Percentiles rank a stretch among this genome's conserved stretches.
Conservation (phyloP, 2,797 vertebrate genomes). For the Phoeniculus purpureus region DNA sequence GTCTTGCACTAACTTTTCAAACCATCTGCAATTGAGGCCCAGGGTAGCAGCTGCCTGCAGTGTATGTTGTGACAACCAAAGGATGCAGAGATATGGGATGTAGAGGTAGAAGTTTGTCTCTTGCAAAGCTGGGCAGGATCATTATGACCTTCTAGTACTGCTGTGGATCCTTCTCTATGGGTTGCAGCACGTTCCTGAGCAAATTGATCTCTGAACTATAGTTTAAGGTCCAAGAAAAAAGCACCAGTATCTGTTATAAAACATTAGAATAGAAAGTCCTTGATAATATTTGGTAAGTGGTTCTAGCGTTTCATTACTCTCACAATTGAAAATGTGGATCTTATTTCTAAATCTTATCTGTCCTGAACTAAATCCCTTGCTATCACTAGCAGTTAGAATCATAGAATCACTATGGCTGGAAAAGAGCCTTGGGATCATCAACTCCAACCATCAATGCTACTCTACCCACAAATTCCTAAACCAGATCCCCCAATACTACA, state of each 20-base stretch:
- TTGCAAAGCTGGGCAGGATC: background rate
- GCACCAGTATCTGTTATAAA: background rate
- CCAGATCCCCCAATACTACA: no score
- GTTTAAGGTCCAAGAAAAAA: background rate
- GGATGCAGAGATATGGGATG: background rate
- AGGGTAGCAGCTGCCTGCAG: background rate
- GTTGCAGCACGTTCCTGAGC: background rate
- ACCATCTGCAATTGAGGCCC: fast-evolving
- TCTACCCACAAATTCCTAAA: no score
- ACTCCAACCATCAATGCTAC: no score
- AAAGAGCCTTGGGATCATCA: no score
- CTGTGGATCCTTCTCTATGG: background rate
- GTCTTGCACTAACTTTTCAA: background rate
- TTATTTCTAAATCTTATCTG: background rate
- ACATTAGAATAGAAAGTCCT: background rate
- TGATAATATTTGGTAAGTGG: background rate
- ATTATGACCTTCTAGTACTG: background rate
- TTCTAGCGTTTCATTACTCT: background rate
- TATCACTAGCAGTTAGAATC: no score
- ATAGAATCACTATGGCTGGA: no score
- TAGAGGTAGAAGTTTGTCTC: no score
- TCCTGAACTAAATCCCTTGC: background rate
- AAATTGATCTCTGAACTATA: background rate
- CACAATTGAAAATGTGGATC: background rate
- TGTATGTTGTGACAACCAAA: fast-evolving